Evolutionary conservation across 2,888 invertebrate genomes (phyloP).

Genomic region (Torymus auratus): DNA sequence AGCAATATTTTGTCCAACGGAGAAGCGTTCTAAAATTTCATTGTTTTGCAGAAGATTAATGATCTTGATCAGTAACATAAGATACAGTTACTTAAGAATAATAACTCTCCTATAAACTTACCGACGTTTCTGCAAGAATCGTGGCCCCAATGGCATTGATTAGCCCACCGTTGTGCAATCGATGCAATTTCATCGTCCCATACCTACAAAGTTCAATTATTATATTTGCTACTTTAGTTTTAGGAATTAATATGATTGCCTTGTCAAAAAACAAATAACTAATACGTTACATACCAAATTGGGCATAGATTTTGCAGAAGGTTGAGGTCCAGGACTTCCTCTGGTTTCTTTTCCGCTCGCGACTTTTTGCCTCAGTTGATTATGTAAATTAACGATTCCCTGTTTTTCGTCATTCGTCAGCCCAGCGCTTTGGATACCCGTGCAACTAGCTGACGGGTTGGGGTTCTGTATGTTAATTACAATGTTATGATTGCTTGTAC

Average conservation of each 20-base stretch:
- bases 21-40: conserved; percentile 61
- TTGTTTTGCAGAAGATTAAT: too few relatives aligned
- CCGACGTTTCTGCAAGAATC: conserved; percentile 74
- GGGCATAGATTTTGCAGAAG: conserved; percentile 59
- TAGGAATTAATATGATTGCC: too few relatives aligned
- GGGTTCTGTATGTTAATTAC: too few relatives aligned
- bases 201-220: conserved; percentile 50
- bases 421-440: neutral
- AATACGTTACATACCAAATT: conserved; percentile 56
- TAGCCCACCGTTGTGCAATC: conserved; percentile 75
- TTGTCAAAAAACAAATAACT: too few relatives aligned
- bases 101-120: conserved; percentile 61
- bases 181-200: conserved; percentile 73
- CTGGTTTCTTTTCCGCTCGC: conserved; percentile 61
- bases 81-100: too few relatives aligned
- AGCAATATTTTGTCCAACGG: conserved; percentile 76
- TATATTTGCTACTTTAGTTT: neutral
- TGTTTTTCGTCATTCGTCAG: conserved; percentile 47
- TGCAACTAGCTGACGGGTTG: neutral
- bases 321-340: conserved; percentile 65
- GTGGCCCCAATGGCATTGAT: conserved; percentile 73
- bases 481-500: too few relatives aligned
- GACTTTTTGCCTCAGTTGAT: conserved; percentile 59
- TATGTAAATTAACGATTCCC: conserved; percentile 59
- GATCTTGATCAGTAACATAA: too few relatives aligned